Conservation (phyloP, 2,888 invertebrate genomes). For the Melanargia galathea region DNA sequence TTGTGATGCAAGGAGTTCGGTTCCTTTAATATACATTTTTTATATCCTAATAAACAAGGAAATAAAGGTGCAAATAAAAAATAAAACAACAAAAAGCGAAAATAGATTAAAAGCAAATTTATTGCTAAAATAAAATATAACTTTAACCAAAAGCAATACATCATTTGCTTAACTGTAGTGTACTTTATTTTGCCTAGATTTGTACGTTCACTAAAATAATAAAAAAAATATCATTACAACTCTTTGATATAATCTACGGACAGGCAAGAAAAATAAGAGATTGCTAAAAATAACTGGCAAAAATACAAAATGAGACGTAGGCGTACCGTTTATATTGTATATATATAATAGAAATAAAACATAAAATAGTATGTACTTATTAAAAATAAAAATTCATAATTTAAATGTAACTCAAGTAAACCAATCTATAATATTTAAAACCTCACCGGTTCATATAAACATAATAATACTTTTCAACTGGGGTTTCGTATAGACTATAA, state of each 20-base stretch:
- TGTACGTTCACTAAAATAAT: constrained; percentile 75
- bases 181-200: constrained; percentile 64
- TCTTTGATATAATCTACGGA: constrained; percentile 34
- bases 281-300: constrained; percentile 17
- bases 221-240: constrained; percentile 51
- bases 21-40: constrained; percentile 77
- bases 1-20: constrained; percentile 80
- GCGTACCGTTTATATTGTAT: constrained; percentile 66
- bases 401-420: constrained; percentile 77
- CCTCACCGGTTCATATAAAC: constrained; percentile 79
- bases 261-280: constrained; percentile 38
- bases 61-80: constrained; percentile 51
- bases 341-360: constrained; percentile 64
- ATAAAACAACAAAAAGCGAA: constrained; percentile 66
- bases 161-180: constrained; percentile 65
- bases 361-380: constrained; percentile 70
- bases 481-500: constrained; percentile 68
- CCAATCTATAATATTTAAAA: constrained; percentile 80
- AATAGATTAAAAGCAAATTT: constrained; percentile 80
- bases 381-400: constrained; percentile 79
- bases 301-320: constrained; percentile 41
- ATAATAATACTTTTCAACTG: constrained; percentile 82
- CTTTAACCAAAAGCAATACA: constrained; percentile 78
- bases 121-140: constrained; percentile 81
- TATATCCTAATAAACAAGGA: constrained; percentile 50